Evolutionary conservation across 2,113 vertebrate genomes (phyloP), one percentile per base, ranked within the genome.

Genomic region (Romanogobio albipinnatus): DNA sequence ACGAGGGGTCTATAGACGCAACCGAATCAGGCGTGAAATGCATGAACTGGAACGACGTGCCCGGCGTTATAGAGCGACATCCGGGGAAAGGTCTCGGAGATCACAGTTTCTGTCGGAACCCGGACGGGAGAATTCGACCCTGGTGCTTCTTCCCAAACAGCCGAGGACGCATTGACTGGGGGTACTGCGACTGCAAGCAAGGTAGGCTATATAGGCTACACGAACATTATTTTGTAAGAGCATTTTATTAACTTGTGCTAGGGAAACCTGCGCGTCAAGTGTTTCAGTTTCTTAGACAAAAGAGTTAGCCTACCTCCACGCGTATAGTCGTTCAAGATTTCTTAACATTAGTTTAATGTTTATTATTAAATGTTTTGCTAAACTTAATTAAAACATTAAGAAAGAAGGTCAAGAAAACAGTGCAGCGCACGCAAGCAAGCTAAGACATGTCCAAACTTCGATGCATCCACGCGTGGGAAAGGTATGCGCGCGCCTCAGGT

Each of bases 171-270:
- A 91, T 93, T 81, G 96, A 97, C 94, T 96, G 96, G 95, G 96
- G 94, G 3, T 95, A 96, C 91, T 95, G 96, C 81, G 94, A 93
- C 93, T 97, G 96, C 91, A 93, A 95, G 89, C 95, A 92, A 93
- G 97, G 97, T 97, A n/a, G n/a, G n/a, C n/a, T n/a, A 22, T 33
- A 36, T 19, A 22, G 2, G 17, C 33, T 93, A 94, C 74, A 84
- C 5, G 2, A 14, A 73, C 59, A 26, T 4, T 9, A 47, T 26
- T 74, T 49, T 1, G 5, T 9, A 73, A 45, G 10, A 73, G 2
- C 19, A 45, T 22, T 43, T n/a, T n/a, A n/a, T 47, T 0, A 74
- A 14, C 43, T 47, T 3, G 15, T 1, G 10, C 13, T 22, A 26
- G 9, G 10, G 51, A 15, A 14, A 43, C 45, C 36, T 10, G n/a